Evolutionary conservation across 2,888 invertebrate genomes (phyloP).

Genomic region (Escarpia spicata): DNA sequence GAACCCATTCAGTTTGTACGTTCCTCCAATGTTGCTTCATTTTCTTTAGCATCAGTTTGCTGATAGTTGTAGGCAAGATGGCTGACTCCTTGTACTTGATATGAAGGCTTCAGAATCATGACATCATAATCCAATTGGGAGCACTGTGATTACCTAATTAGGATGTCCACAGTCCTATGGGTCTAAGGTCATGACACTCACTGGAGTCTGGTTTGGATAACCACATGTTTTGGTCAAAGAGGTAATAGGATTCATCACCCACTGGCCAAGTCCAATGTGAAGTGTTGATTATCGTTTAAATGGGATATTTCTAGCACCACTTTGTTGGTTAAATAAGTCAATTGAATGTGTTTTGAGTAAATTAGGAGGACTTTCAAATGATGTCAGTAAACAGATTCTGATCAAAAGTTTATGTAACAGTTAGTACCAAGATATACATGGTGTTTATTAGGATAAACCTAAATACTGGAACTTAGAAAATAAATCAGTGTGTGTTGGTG

Average conservation of each 20-base stretch:
- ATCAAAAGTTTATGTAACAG: too few species aligned
- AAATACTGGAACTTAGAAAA: too few species aligned
- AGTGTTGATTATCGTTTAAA: too few species aligned
- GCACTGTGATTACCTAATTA: neutral
- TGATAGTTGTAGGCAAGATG: too few species aligned
- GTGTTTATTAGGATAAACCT: too few species aligned
- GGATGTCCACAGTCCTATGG: neutral
- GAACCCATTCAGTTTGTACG: too few species aligned
- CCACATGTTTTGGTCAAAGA: neutral
- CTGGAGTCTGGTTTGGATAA: neutral
- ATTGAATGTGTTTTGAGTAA: neutral
- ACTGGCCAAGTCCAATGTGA: neutral
- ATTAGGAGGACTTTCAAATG: neutral
- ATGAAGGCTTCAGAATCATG: neutral
- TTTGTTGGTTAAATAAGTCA: neutral
- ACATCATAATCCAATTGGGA: neutral
- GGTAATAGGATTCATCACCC: neutral
- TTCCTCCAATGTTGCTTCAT: too few species aligned
- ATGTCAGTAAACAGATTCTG: neutral
- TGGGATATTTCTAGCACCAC: neutral
- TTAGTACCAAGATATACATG: too few species aligned
- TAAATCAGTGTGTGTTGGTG: too few species aligned
- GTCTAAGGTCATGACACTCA: neutral
- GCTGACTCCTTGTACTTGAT: neutral
- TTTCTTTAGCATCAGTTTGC: too few species aligned